Conservation (phyloP, 2,797 vertebrate species). For the Syngnathus rostellatus region DNA sequence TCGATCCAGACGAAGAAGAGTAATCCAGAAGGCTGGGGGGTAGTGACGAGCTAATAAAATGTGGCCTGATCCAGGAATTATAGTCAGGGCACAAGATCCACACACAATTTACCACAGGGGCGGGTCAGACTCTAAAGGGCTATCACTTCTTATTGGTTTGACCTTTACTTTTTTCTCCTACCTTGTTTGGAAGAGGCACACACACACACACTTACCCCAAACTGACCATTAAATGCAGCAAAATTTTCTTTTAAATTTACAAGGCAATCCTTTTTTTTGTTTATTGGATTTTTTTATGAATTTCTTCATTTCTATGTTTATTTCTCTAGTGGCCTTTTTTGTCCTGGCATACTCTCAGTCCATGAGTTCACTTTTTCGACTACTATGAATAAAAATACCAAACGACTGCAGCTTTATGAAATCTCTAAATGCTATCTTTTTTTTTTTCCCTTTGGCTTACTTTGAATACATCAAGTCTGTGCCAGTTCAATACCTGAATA, state of each 20-base stretch:
- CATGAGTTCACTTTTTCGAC: slow-evolving; percentile 40
- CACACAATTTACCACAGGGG: slow-evolving; percentile 38
- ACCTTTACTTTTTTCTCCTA: slow-evolving; percentile 51
- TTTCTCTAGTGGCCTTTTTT: slow-evolving; percentile 26
- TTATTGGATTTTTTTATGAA: too few species aligned
- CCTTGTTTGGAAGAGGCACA: slow-evolving; percentile 40
- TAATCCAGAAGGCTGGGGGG: slow-evolving; percentile 20
- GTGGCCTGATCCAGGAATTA: slow-evolving; percentile 63
- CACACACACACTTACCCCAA: background rate
- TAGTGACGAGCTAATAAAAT: slow-evolving; percentile 53
- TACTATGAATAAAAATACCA: slow-evolving; percentile 58
- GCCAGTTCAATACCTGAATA: slow-evolving; percentile 58
- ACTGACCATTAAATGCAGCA: background rate
- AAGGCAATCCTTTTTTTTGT: background rate
- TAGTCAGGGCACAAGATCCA: slow-evolving; percentile 37
- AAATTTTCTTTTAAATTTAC: background rate
- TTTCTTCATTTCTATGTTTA: background rate
- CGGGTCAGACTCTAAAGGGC: slow-evolving; percentile 36
- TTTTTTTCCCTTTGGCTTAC: slow-evolving; percentile 14
- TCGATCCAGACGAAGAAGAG: slow-evolving; percentile 60
- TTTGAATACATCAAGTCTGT: slow-evolving; percentile 51
- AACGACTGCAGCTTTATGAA: slow-evolving; percentile 38
- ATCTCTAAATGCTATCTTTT: slow-evolving; percentile 47
- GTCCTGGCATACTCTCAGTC: slow-evolving; percentile 13
- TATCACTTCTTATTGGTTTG: slow-evolving; percentile 43